Evolutionary conservation across 2,888 invertebrate species (phyloP), one percentile per base, ranked within the genome.

Genomic region (Orthosia gothica): DNA sequence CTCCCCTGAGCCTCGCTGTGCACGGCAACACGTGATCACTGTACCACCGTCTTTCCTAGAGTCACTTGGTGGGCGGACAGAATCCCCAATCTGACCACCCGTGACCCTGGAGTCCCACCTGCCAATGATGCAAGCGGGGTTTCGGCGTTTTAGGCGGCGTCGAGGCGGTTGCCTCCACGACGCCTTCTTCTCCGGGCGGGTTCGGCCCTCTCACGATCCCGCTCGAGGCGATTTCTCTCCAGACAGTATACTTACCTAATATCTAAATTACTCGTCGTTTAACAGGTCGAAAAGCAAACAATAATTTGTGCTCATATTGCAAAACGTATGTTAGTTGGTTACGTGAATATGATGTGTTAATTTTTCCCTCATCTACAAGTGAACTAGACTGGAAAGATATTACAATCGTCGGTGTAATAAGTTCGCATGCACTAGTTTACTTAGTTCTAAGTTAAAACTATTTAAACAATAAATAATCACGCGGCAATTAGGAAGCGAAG

Each of bases 321-420:
- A 74, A 79, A 74, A 85, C 49, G 20, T 70, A 66, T 79, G 70
- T 82, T 79, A 85, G 70, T 82, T 79, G 85, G 70, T 83, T 79
- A 85, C 84, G 74, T 70, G 65, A 79, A 73, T 68, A 78, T 77
- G 49, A 82, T 68, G 86, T 81, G 74, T 81, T 74, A 80, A 74
- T 71, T 67, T 61, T 69, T 72, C 55, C 89, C 89, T 90, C 89
- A 85, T 88, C 86, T 89, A 84, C 77, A 80, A 87, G 81, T 89
- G 89, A 91, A 93, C 89, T 90, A 91, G 93, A 91, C 88, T 90
- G 88, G 88, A 93, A 93, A 93, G 91, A 93, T 91, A 89, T 89
- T 87, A 86, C 72, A 87, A 88, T 90, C 83, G 58, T 69, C 45
- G 71, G 74, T 81, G 69, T 54, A 64, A 26, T 26, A 52, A 57